A percentile compares a stretch with the other conserved stretches of the same genome.
Conservation (phyloP, 2,888 invertebrate species). For the Prenolepis imparis region DNA sequence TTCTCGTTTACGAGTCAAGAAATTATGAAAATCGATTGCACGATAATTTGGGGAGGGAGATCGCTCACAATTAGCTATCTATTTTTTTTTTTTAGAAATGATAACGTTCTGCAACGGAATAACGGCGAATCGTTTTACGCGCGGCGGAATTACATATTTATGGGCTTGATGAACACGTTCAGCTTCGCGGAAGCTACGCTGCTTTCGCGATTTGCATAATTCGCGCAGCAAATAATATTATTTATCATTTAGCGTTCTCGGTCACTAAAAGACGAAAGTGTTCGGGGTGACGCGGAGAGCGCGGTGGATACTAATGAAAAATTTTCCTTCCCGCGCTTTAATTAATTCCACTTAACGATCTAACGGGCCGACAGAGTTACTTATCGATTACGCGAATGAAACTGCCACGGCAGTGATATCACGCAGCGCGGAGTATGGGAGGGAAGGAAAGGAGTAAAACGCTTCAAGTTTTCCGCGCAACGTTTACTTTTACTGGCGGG, state of each 20-base stretch:
- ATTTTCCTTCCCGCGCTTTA: background rate
- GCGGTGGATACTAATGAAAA: slow-evolving; percentile 23
- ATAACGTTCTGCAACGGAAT: background rate
- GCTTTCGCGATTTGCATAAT: slow-evolving; percentile 21
- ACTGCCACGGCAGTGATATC: background rate
- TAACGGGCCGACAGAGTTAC: slow-evolving; percentile 14
- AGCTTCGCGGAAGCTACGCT: background rate
- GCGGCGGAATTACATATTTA: slow-evolving; percentile 24
- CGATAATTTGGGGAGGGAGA: slow-evolving; percentile 5
- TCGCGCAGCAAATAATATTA: slow-evolving; percentile 16
- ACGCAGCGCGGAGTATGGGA: too few species aligned
- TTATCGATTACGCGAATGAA: slow-evolving; percentile 23
- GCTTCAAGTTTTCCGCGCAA: slow-evolving; percentile 13
- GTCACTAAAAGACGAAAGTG: background rate
- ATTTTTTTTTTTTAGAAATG: background rate
- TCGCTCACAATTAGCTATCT: background rate
- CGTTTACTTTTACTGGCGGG: background rate
- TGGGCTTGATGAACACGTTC: background rate
- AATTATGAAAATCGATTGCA: slow-evolving; percentile 26
- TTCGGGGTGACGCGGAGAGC: background rate
- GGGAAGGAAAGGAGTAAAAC: background rate
- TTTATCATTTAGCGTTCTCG: background rate
- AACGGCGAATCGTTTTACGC: slow-evolving; percentile 7
- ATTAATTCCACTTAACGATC: slow-evolving; percentile 43
- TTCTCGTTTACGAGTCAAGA: slow-evolving; percentile 12